phyloP scores from a whole-genome alignment of 2,113 vertebrate species.

The Psophia crepitans region DNA sequence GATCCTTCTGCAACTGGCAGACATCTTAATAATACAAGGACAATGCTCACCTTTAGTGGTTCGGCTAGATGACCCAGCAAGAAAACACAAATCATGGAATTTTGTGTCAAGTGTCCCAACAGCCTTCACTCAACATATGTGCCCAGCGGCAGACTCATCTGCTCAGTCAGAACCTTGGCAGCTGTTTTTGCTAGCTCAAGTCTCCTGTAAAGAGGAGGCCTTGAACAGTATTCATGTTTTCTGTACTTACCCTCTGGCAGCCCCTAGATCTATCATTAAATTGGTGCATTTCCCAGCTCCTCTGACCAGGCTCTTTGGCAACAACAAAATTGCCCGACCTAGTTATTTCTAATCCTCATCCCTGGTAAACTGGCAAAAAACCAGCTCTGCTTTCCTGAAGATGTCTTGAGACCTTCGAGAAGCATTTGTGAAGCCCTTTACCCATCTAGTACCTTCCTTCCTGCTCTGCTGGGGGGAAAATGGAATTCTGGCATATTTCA shows the following conservation, averaged over 20 bases:
- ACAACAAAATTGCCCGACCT: not conserved
- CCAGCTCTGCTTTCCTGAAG: not conserved
- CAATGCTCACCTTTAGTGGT: not conserved
- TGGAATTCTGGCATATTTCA: not conserved
- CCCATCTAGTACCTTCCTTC: not conserved
- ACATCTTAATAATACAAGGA: not conserved
- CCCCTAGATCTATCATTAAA: slow-evolving; percentile 23
- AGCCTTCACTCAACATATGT: not conserved
- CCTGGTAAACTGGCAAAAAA: not conserved
- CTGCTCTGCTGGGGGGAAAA: not conserved
- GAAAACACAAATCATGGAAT: not conserved
- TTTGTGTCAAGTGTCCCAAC: not conserved
- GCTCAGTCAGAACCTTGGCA: not conserved
- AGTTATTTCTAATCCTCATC: not conserved
- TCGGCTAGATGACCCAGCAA: not conserved
- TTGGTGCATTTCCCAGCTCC: slow-evolving; percentile 34
- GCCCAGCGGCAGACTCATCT: not conserved
- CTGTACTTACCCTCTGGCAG: slow-evolving; percentile 42
- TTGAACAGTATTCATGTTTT: slow-evolving; percentile 38
- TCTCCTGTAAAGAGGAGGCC: slow-evolving; percentile 9
- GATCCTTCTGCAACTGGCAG: not conserved
- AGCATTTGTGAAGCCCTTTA: not conserved
- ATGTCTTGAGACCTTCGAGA: not conserved
- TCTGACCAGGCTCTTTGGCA: slow-evolving; percentile 27
- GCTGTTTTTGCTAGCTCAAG: slow-evolving; percentile 13